Evolutionary conservation across 23 tunicate genomes (phyloP), one percentile per base, ranked within the genome.

Genomic region (Halocynthia aurantium): DNA sequence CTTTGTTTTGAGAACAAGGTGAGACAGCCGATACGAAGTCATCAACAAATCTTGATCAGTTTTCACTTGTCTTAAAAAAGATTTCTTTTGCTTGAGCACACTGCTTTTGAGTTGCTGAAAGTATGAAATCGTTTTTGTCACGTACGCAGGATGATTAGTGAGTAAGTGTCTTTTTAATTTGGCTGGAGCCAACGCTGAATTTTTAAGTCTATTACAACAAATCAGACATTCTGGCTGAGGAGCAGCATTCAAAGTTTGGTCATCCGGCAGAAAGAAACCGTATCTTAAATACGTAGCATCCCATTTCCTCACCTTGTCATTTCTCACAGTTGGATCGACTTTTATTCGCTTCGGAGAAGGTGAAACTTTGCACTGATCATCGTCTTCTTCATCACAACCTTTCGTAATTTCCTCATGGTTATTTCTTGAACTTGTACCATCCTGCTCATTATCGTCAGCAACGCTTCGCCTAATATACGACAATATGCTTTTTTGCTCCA

Each of bases 221-320:
- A 78, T 67, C 82, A 78, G 19, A 67, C 82, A 78, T 78, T 78
- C 82, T 57, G 82, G 82, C 82, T 66, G 75, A 65, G 75, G 82
- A 67, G 58, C 82, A 51, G 22, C 75, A 66, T 67, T 67, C 57
- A 78, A 19, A 78, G 10, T 8, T 8, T 67, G 22, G 60, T 67
- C 82, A 67, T 66, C 61, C 58, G 75, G 21, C 52, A 66, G 67
- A 78, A 78, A 78, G 57, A 77, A 77, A 7, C 11, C 73, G 21
- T 61, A 55, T 60, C 81, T n/a, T n/a, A n/a, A n/a, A n/a, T n/a
- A n/a, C n/a, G n/a, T n/a, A n/a, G 50, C 61, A 71, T 53, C 79
- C 79, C 13, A 55, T 75, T 75, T 75, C 8, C 70, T 75, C 11
- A 75, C n/a, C n/a, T n/a, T n/a, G n/a, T n/a, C 22, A 44, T 21